Evolutionary conservation across 2,888 invertebrate species (phyloP), one percentile per base, ranked within the genome.

Genomic region (Hemistola chrysoprasaria): DNA sequence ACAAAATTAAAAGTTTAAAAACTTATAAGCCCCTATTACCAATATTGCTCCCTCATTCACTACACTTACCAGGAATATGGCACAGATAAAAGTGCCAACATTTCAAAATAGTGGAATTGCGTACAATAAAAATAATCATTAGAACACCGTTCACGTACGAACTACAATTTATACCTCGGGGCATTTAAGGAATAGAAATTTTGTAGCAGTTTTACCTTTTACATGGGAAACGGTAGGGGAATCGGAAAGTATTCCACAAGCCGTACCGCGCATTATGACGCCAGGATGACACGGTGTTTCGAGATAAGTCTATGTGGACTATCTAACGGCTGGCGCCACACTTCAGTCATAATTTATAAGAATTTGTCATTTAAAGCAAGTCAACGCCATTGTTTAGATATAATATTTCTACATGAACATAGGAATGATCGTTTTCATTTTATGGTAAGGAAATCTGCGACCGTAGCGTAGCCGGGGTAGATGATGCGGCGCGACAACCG

Each of bases 101-200:
- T 62, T 59, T 63, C 59, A 62, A 64, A 62, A 65, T 59, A 56
- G 62, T 59, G 53, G 55, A 62, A 58, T 53, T 53, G 61, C 53
- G 55, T 51, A 51, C 45, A 48, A 48, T 55, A 67, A 63, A 63
- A 64, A 61, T 53, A 64, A 65, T 65, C 64, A 66, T 75, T 71
- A 65, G 59, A 64, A 72, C 51, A 65, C 72, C 48, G 69, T 71
- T 63, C 80, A 79, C 78, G 80, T 79, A 78, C 74, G 65, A 63
- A 69, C 66, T 73, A 77, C 71, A 78, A 78, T 80, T 79, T 80
- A 81, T 78, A 75, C 58, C 48, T 49, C 69, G 66, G 68, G 73
- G 71, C 72, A 74, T 79, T 80, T 77, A 76, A 75, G 73, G 72
- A 70, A 71, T 73, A 71, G 74, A 78, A 74, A 78, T 67, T 72